Evolutionary conservation across 2,113 vertebrate species (phyloP).

Genomic region (Calyptommatus sinebrachiatus): DNA sequence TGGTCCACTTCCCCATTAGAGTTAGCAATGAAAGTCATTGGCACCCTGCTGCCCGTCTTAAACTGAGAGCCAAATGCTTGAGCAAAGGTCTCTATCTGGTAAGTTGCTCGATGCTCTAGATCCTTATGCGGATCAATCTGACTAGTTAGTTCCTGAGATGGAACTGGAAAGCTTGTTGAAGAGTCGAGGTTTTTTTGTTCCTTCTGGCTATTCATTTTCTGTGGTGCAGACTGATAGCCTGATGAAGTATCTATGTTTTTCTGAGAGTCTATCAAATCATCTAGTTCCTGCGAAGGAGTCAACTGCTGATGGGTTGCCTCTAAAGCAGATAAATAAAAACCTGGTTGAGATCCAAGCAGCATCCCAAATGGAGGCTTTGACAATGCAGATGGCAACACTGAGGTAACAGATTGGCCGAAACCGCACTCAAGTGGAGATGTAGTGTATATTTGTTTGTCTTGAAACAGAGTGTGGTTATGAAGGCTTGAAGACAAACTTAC

Average conservation of each 20-base stretch:
- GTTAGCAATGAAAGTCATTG: constrained; percentile 89
- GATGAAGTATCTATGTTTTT: constrained; percentile 84
- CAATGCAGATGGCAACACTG: constrained; percentile 89
- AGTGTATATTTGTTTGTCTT: constrained; percentile 93
- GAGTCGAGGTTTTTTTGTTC: constrained; percentile 87
- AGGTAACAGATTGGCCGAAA: constrained; percentile 90
- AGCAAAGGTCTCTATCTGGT: constrained; percentile 99
- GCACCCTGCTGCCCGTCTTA: constrained; percentile 95
- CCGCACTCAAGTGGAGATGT: constrained; percentile 92
- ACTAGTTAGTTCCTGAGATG: constrained; percentile 87
- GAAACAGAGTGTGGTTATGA: constrained; percentile 88
- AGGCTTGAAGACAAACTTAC: constrained; percentile 90
- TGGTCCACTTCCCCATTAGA: constrained; percentile 91
- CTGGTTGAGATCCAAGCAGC: constrained; percentile 89
- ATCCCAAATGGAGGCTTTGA: constrained; percentile 96
- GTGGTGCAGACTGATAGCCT: constrained; percentile 85
- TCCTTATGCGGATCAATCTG: constrained; percentile 91
- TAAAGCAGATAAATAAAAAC: constrained; percentile 90
- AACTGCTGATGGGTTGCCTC: constrained; percentile 95
- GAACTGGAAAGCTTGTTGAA: constrained; percentile 85
- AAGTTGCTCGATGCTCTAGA: constrained; percentile 84
- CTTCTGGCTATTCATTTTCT: constrained; percentile 90
- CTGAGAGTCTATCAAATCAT: constrained; percentile 95
- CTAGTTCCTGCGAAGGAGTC: constrained; percentile 98
- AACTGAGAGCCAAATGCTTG: constrained; percentile 99